These are phyloP conservation scores for Tylochromis polylepis DNA, from an alignment of 2,113 vertebrate genomes.

Conservation along the genomic window DNA sequence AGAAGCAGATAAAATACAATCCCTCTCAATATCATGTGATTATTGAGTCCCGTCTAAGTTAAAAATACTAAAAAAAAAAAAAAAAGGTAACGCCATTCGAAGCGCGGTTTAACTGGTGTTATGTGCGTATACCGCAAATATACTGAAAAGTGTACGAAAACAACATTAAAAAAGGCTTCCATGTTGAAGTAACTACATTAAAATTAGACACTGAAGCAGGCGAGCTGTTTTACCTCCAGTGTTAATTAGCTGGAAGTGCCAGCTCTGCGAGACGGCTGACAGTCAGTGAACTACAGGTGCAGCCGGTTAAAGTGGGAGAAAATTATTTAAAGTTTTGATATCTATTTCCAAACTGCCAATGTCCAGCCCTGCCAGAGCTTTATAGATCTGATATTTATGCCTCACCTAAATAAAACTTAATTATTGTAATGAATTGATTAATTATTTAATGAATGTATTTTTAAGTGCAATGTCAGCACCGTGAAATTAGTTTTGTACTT, in stretches of 20 bases:
- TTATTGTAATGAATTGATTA: background rate
- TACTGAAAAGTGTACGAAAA: background rate
- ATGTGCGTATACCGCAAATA: background rate
- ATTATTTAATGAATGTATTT: background rate
- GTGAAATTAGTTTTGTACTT: background rate
- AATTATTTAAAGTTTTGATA: background rate
- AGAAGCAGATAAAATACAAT: background rate
- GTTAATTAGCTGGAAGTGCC: background rate
- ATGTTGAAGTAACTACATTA: background rate
- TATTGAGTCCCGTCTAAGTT: background rate
- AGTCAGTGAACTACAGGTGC: background rate
- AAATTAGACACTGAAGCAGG: background rate
- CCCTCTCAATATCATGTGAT: background rate
- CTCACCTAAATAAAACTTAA: background rate
- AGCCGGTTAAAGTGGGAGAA: background rate
- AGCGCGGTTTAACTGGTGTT: background rate
- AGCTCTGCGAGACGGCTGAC: background rate
- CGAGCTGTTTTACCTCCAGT: background rate
- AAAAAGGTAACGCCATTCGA: background rate
- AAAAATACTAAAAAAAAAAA: rapidly evolving
- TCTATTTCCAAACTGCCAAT: background rate
- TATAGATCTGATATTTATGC: background rate
- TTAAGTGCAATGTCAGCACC: background rate
- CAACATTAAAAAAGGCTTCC: background rate
- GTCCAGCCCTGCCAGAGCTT: background rate